Conservation (phyloP, 37 sponge, comb jelly and placozoan species). For the Sycon ciliatum region DNA sequence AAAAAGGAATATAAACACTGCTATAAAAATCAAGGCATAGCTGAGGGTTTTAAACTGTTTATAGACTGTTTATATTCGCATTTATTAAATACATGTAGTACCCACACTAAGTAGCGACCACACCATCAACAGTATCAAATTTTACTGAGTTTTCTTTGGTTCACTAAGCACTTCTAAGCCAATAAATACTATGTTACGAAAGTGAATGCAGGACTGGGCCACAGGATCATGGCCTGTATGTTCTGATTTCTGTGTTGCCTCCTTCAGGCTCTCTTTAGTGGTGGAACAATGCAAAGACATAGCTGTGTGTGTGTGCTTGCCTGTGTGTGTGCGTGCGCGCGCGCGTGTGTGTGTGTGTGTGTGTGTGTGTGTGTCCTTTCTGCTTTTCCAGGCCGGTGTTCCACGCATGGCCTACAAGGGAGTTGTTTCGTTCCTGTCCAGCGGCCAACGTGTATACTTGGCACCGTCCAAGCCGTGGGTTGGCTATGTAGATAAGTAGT, state of each 20-base stretch:
- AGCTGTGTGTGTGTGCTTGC: background rate
- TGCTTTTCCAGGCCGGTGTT: slow-evolving; percentile 33
- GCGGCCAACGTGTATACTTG: slow-evolving; percentile 41
- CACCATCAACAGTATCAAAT: background rate
- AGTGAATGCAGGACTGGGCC: no score
- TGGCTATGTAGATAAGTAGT: no score
- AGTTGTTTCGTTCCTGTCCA: slow-evolving; percentile 54
- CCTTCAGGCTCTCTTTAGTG: background rate
- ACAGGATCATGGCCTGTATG: no score
- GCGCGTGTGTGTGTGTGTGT: background rate
- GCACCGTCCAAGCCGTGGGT: no score
- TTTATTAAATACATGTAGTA: background rate
- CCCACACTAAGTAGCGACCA: background rate
- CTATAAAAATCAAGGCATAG: no score
- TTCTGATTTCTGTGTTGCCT: background rate
- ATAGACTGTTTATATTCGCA: background rate
- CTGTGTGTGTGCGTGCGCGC: background rate
- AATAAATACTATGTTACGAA: no score
- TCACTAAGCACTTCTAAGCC: background rate
- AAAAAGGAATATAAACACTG: no score
- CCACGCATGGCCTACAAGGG: slow-evolving; percentile 83
- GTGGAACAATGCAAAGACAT: no score
- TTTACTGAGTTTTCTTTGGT: background rate
- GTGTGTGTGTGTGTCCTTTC: background rate
- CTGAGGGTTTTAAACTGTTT: no score